Percentiles rank a stretch among this genome's conserved stretches.
Evolutionary conservation across 2,797 vertebrate species (phyloP).

Genomic region (Phrynocephalus forsythii): DNA sequence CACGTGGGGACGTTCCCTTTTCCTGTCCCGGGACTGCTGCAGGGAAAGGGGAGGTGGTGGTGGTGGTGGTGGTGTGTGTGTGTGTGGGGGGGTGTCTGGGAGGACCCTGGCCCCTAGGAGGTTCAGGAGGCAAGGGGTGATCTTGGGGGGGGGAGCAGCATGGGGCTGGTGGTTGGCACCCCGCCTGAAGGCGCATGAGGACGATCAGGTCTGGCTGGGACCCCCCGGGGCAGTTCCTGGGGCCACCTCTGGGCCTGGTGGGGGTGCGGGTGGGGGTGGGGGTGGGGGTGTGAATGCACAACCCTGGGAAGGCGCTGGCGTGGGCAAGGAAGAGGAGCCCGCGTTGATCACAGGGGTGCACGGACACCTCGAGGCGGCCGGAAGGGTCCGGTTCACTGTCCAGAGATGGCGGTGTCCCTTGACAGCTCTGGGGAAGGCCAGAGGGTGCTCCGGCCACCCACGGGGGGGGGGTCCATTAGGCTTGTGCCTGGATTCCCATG

Average conservation of each 20-base stretch:
- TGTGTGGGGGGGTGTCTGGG: no score
- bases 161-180: neutral
- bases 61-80: no score
- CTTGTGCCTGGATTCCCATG: neutral
- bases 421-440: no score
- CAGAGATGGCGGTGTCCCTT: no score
- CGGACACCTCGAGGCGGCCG: neutral
- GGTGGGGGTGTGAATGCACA: neutral
- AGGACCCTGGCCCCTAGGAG: no score
- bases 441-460: no score
- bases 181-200: neutral
- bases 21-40: no score
- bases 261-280: neutral
- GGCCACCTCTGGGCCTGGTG: neutral
- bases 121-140: neutral
- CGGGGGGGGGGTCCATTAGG: neutral
- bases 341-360: neutral
- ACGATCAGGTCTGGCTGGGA: no score
- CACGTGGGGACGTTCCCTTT: no score
- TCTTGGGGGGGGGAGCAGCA: neutral
- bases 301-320: neutral
- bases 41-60: no score
- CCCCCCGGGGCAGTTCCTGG: neutral
- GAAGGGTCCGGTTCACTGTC: neutral
- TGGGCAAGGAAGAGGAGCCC: accelerated